phyloP scores from a whole-genome alignment of 2,797 vertebrate species.

The Falco cherrug region DNA sequence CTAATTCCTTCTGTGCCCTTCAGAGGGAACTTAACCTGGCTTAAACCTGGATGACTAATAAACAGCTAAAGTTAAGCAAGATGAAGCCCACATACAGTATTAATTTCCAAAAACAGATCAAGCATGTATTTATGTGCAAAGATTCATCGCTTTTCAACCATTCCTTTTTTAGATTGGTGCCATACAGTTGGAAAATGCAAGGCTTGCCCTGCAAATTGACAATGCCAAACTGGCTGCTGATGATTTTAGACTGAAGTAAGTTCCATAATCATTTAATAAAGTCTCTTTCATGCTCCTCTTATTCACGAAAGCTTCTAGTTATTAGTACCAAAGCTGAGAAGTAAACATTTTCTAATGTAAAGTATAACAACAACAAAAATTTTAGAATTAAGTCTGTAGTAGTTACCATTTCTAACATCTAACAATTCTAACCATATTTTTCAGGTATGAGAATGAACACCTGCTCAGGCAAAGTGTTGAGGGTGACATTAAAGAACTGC shows the following conservation, averaged over 20 bases:
- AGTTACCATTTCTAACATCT: neutral
- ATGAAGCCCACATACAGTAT: neutral
- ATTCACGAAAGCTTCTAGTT: neutral
- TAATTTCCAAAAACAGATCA: neutral
- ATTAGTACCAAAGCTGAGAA: neutral
- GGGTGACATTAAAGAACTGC: constrained; percentile 35
- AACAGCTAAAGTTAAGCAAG: neutral
- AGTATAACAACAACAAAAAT: neutral
- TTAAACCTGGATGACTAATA: neutral
- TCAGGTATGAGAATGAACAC: constrained; percentile 74
- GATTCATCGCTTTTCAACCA: neutral
- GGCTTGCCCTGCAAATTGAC: constrained; percentile 83
- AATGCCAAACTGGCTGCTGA: constrained; percentile 84
- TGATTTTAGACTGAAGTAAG: constrained; percentile 89
- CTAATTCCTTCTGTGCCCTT: neutral
- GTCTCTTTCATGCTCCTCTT: neutral
- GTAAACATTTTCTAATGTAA: neutral
- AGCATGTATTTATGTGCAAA: neutral
- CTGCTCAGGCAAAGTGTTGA: constrained; percentile 48
- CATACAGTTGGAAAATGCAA: constrained; percentile 78
- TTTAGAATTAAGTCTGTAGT: neutral
- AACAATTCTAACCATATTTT: neutral
- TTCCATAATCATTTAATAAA: neutral
- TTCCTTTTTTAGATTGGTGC: constrained; percentile 76
- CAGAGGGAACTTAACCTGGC: neutral